A percentile compares a stretch with the other conserved stretches of the same genome.
phyloP scores from a whole-genome alignment of 2,113 vertebrate species.

The Macquaria australasica region DNA sequence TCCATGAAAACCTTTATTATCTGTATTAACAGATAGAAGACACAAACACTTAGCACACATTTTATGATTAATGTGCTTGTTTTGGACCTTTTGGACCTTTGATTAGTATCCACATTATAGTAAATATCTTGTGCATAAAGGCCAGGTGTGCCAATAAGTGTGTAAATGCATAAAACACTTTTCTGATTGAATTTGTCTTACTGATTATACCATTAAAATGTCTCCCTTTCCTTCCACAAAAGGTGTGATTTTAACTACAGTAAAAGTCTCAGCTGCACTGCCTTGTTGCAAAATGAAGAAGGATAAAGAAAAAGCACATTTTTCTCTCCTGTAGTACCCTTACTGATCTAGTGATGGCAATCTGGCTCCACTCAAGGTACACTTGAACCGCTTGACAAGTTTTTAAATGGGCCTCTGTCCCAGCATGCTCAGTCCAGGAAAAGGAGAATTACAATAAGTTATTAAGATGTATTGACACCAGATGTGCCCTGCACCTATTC shows the following conservation, averaged over 20 bases:
- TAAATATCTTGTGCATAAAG: neutral
- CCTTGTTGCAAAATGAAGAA: neutral
- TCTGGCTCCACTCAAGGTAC: conserved; percentile 71
- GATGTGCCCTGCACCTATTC: conserved; percentile 84
- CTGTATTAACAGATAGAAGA: neutral
- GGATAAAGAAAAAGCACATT: neutral
- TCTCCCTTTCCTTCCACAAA: neutral
- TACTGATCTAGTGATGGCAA: conserved; percentile 73
- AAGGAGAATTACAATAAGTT: conserved; percentile 90
- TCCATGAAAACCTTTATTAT: neutral
- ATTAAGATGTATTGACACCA: conserved; percentile 93
- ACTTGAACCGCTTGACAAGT: conserved; percentile 10
- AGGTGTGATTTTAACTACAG: neutral
- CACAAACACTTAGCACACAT: neutral
- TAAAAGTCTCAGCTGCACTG: neutral
- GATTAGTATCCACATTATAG: neutral
- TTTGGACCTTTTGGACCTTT: neutral
- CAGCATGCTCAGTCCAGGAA: conserved; percentile 84
- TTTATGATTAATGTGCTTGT: neutral
- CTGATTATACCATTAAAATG: neutral
- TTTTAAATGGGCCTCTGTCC: conserved; percentile 66
- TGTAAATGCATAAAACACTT: neutral
- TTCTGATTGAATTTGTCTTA: neutral
- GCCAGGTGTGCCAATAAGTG: neutral
- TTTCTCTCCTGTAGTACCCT: conserved; percentile 66